Base-by-base conservation (phyloP, 2,888 invertebrate genomes). In the Cheilosia pagana region DNA sequence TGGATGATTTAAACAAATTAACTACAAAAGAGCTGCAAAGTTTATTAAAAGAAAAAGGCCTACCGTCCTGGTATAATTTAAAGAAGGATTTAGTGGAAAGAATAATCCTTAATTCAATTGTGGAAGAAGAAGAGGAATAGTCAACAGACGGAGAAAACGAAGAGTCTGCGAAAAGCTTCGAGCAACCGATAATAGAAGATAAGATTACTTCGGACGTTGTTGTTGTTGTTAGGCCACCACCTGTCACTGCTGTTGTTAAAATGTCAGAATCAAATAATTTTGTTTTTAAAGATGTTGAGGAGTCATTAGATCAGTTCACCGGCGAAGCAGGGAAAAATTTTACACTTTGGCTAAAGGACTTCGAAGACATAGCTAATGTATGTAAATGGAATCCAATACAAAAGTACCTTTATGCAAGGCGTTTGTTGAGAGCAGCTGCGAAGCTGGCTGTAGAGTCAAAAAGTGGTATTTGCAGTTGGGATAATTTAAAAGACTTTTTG, bases 401-500 rank as follows among this genome's bases (percentile, higher is more conserved):
- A 41, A 86, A 76, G 19, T 86, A 60, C 68, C 3, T 85, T 1
- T 81, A 76, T 57, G 52, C 57, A 1, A 63, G 81, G n/a, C 65
- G 74, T 48, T 67, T 81, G n/a, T 43, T 86, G 19, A 50, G 10
- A 67, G 74, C 55, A 21, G 52, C 52, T 65, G 35, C 52, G 5
- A 52, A 65, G 52, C 31, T 65, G 39, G 39, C 65, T 6, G 41
- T 41, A 2, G 41, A 41, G n/a, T 41, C 14, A 12, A 35, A 35
- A 2, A 10, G 28, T 12, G 45, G 43, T 12, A 57, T 70, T 21
- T 12, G 50, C 10, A 59, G 68, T 45, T 85, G 39, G 41, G 55
- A 59, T 3, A 31, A 21, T 21, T 43, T 81, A 10, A 85, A 63
- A 16, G 21, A 57, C 8, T 71, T 45, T 35, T 67, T 79, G 23